These are phyloP conservation scores for Ericerus pela DNA, from an alignment of 1,140 invertebrate species.

Conservation along the genomic window DNA sequence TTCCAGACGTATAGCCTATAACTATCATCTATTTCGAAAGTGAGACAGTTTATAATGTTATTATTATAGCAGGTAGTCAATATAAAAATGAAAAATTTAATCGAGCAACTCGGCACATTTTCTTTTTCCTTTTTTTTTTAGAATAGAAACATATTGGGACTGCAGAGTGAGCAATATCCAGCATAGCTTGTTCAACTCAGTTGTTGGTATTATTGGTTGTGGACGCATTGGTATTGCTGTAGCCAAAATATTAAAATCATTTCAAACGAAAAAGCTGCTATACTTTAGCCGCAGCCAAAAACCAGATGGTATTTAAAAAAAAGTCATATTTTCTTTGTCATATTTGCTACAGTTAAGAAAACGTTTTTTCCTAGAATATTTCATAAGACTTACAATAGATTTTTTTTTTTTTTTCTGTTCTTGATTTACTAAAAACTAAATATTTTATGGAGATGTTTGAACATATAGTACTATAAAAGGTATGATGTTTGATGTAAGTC, in stretches of 20 bases:
- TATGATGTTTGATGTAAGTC: background rate
- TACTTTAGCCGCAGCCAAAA: conserved; percentile 52
- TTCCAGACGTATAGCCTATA: conserved; percentile 64
- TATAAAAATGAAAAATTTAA: background rate
- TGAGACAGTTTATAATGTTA: conserved; percentile 21
- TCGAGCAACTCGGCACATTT: background rate
- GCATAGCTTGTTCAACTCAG: conserved; percentile 54
- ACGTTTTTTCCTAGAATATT: background rate
- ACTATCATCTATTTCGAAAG: conserved; percentile 50
- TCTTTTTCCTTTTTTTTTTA: background rate
- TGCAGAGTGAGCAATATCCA: conserved; percentile 27
- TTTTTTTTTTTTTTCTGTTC: background rate
- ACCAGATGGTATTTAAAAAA: conserved; percentile 27
- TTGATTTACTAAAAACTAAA: background rate
- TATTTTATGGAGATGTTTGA: background rate
- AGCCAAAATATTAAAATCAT: conserved; percentile 51
- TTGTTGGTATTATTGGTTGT: conserved; percentile 74
- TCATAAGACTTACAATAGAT: background rate
- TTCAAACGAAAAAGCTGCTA: conserved; percentile 52
- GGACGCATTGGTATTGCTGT: conserved; percentile 68
- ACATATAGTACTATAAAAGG: background rate
- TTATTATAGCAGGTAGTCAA: background rate
- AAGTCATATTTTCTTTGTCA: background rate
- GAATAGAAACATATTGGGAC: background rate
- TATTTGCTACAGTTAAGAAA: background rate